Evolutionary conservation across 2,888 invertebrate species (phyloP).

Genomic region (Augochlorella aurata): DNA sequence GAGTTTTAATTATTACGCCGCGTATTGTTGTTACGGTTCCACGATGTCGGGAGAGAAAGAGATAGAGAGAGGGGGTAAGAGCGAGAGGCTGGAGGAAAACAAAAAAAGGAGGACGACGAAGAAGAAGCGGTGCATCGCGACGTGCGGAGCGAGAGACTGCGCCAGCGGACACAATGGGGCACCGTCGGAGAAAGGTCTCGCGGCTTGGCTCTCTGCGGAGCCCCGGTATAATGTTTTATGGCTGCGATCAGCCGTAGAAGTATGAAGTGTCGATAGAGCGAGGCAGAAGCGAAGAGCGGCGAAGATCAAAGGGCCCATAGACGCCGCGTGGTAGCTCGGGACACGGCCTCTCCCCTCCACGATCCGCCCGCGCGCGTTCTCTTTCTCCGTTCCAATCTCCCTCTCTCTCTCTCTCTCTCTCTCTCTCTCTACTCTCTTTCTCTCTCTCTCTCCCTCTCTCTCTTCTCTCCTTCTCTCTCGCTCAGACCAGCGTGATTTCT

Average conservation of each 20-base stretch:
- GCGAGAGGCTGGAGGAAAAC: slow-evolving; percentile 26
- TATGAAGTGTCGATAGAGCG: slow-evolving; percentile 82
- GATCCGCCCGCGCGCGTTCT: slow-evolving; percentile 26
- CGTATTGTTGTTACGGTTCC: slow-evolving; percentile 42
- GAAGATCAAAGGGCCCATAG: slow-evolving; percentile 80
- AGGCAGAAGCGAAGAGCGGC: slow-evolving; percentile 81
- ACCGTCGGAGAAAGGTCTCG: slow-evolving; percentile 56
- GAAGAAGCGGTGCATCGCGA: slow-evolving; percentile 12
- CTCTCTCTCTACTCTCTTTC: slow-evolving; percentile 33
- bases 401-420: too few relatives aligned
- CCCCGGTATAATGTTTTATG: slow-evolving; percentile 81
- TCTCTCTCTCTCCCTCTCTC: too few relatives aligned
- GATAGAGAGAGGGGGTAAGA: background rate
- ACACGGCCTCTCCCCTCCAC: slow-evolving; percentile 53
- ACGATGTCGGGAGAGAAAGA: slow-evolving; percentile 13
- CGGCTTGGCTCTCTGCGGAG: slow-evolving; percentile 59
- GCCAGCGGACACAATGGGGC: slow-evolving; percentile 74
- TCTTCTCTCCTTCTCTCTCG: slow-evolving; percentile 3
- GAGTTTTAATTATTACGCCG: slow-evolving; percentile 55
- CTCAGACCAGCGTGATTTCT: slow-evolving; percentile 46
- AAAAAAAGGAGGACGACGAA: background rate
- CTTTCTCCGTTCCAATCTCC: slow-evolving; percentile 22
- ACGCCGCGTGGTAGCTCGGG: slow-evolving; percentile 75
- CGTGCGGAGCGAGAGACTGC: slow-evolving; percentile 67
- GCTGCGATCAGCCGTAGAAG: slow-evolving; percentile 81